Base-by-base conservation (phyloP, 2,888 invertebrate genomes). In the Pomacea canaliculata region DNA sequence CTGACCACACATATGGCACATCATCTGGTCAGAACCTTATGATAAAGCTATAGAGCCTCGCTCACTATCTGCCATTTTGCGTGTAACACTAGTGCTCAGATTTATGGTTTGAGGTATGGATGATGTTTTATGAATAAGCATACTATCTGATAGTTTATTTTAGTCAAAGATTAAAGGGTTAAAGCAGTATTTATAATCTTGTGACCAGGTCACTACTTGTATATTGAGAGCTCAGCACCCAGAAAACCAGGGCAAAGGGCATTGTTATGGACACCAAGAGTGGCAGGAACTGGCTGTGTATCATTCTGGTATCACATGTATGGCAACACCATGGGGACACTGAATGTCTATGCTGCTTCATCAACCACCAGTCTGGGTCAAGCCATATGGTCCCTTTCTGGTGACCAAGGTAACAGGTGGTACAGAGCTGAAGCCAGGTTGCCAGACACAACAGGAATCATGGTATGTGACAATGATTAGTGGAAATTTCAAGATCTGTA, bases 1-100 rank as follows among this genome's bases (percentile, higher is more conserved):
- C 27, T 76, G 89, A 89, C 77, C 96, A 97, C 89, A 97, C 97
- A 0, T 96, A 94, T 86, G 94, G 89, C 77, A 93, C 93, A 80
- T 83, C 83, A 48, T 76, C 77, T 70, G 93, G 93, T 78, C 92
- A 92, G 78, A 66, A 3, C 60, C 13, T 13, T 56, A 16, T 56
- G 16, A 56, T 56, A 10, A 56, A 56, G 7, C 37, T 37, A 3
- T 37, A 37, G 37, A 37, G 37, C 37, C 37, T 37, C 37, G 37
- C 37, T 37, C 37, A 37, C 37, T 5, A 37, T 37, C 4, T 37
- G 37, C 37, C 5, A 37, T 37, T 37, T 37, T 37, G 23, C 23
- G 23, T 23, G 37, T 37, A 37, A 37, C 37, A 37, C 37, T 37
- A 37, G 37, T 37, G 37, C 37, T 37, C 37, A 37, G 4, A 37